These are phyloP conservation scores for Illadopsis cleaveri DNA, from an alignment of 2,113 vertebrate species.

Conservation along the genomic window DNA sequence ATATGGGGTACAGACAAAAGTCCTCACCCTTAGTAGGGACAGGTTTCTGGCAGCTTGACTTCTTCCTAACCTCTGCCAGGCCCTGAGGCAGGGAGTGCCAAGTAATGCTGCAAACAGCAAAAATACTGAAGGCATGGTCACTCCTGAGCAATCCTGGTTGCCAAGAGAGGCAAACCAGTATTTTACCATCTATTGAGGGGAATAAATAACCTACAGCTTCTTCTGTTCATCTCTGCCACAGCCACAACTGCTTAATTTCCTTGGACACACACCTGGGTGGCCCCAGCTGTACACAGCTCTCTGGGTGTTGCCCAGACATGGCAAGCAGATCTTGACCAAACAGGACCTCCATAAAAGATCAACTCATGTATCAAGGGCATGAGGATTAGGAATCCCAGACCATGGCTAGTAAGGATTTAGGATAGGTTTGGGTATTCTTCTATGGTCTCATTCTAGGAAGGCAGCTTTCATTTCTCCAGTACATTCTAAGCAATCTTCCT, in stretches of 20 bases:
- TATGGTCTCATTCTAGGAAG: background rate
- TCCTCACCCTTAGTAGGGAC: background rate
- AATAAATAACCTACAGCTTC: background rate
- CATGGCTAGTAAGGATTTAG: background rate
- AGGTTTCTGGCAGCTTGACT: background rate
- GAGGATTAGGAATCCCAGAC: background rate
- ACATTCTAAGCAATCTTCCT: background rate
- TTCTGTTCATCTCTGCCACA: background rate
- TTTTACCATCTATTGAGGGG: background rate
- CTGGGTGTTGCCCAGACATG: background rate
- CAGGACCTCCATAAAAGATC: background rate
- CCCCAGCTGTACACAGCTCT: background rate
- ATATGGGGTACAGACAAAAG: background rate
- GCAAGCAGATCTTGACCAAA: background rate
- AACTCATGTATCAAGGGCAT: background rate
- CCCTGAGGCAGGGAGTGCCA: background rate
- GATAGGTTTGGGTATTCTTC: background rate
- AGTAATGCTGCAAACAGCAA: background rate
- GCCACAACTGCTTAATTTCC: background rate
- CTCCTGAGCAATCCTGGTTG: background rate
- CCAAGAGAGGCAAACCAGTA: background rate
- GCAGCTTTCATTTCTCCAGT: background rate
- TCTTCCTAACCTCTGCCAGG: background rate
- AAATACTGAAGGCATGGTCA: background rate
- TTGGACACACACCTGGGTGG: background rate